Evolutionary conservation across 2,113 vertebrate species (phyloP).

Genomic region (Peucedramus taeniatus): DNA sequence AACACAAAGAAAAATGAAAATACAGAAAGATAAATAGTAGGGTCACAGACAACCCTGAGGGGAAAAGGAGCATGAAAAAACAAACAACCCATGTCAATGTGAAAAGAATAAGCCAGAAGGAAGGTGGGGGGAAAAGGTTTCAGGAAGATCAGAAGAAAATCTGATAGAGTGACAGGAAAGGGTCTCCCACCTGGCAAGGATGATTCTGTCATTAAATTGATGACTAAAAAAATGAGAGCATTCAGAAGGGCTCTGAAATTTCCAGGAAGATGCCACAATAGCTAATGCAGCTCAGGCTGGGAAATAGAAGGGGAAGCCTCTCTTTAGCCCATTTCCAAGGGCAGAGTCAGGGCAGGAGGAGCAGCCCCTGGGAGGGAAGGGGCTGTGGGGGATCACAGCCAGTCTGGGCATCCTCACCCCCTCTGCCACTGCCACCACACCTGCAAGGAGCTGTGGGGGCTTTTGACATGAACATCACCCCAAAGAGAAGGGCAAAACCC

Average conservation of each 20-base stretch:
- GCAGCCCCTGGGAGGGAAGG: background rate
- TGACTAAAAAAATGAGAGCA: background rate
- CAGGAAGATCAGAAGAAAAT: background rate
- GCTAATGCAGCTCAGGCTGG: background rate
- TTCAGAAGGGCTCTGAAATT: background rate
- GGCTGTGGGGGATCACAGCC: fast-evolving
- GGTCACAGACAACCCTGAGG: background rate
- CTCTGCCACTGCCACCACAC: background rate
- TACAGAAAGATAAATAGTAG: background rate
- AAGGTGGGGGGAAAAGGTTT: background rate
- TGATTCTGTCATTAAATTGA: background rate
- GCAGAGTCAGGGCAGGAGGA: background rate
- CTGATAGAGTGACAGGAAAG: background rate
- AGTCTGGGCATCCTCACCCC: background rate
- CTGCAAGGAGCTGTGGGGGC: fast-evolving
- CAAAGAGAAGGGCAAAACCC: background rate
- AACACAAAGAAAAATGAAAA: constrained; percentile 16
- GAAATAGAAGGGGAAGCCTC: background rate
- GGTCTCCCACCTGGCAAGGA: background rate
- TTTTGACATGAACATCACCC: fast-evolving
- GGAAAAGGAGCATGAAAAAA: background rate
- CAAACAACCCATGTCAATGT: background rate
- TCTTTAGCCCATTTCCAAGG: background rate
- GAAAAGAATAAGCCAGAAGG: background rate
- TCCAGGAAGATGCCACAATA: background rate